These are phyloP conservation scores for Anarhynchus alexandrinus DNA, from an alignment of 2,113 vertebrate species.

Conservation along the genomic window DNA sequence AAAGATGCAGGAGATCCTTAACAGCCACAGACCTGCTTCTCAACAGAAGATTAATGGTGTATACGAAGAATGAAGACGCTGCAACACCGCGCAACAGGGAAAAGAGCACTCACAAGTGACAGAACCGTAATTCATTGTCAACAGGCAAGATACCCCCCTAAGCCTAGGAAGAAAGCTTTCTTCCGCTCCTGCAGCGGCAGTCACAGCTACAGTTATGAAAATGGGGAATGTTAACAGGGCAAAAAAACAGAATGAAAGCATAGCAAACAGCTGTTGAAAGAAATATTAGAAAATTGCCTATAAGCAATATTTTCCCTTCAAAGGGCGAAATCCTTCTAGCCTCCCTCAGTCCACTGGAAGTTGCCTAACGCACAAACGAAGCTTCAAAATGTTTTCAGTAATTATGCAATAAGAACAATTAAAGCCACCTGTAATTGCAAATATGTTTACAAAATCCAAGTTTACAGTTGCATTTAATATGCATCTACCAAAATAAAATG, in stretches of 20 bases:
- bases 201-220: neutral
- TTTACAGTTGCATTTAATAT: neutral
- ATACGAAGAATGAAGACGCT: neutral
- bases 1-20: neutral
- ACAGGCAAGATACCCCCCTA: neutral
- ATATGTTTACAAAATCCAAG: neutral
- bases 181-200: neutral
- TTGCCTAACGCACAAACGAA: neutral
- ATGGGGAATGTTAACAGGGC: neutral
- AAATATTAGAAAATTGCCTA: neutral
- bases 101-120: neutral
- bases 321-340: neutral
- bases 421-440: neutral
- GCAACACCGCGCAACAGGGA: neutral
- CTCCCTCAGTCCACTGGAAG: neutral
- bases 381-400: neutral
- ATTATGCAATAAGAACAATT: neutral
- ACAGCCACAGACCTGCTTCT: neutral
- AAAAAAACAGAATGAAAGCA: neutral
- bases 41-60: neutral
- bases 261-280: neutral
- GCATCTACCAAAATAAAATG: neutral
- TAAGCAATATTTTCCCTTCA: neutral
- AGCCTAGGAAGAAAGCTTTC: neutral
- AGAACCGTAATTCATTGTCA: neutral